Evolutionary conservation across 2,113 vertebrate genomes (phyloP).

Genomic region (Ammodytes marinus): DNA sequence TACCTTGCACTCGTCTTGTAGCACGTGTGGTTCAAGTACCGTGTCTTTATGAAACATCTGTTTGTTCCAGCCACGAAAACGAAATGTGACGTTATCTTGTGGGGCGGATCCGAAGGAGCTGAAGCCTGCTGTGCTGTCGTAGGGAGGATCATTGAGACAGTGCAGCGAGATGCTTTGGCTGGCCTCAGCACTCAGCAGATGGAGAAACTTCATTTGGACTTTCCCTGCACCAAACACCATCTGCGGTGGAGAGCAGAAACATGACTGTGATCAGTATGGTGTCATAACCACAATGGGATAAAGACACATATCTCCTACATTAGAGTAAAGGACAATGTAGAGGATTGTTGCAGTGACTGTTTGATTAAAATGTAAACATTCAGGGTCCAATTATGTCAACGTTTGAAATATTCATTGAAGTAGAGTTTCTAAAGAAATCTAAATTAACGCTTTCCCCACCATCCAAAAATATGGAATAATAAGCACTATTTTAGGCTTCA

Average conservation of each 20-base stretch:
- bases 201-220: conserved; percentile 99
- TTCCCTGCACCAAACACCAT: conserved; percentile 91
- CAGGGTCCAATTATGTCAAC: background rate
- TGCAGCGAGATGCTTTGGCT: conserved; percentile 92
- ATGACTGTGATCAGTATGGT: background rate
- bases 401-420: background rate
- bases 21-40: conserved; percentile 89
- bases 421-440: background rate
- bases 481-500: background rate
- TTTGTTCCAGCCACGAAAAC: conserved; percentile 95
- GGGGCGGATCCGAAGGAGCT: conserved; percentile 59
- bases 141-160: conserved; percentile 86
- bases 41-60: conserved; percentile 90
- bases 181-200: conserved; percentile 94
- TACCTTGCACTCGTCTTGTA: conserved; percentile 95
- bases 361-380: background rate
- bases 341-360: background rate
- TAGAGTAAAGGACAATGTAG: background rate
- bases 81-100: conserved; percentile 72
- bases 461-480: background rate
- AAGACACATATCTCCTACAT: background rate
- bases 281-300: background rate
- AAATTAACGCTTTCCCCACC: background rate
- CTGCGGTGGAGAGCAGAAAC: conserved; percentile 75
- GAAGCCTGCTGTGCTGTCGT: conserved; percentile 60